Evolutionary conservation across 1,140 invertebrate species (phyloP), one percentile per base, ranked within the genome.

Genomic region (Drosophila trapezifrons): DNA sequence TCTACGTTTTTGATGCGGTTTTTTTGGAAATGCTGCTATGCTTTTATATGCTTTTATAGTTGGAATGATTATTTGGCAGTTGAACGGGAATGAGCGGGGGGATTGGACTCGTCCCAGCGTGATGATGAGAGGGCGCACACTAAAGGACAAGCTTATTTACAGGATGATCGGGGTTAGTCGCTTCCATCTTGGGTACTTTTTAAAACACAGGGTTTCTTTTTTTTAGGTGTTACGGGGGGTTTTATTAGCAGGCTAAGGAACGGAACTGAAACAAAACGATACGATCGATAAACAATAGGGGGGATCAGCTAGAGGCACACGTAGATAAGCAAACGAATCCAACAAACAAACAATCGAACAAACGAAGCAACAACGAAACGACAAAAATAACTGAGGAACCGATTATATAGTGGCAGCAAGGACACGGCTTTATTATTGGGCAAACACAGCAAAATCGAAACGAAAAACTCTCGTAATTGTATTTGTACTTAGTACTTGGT

Each of bases 141-240:
- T 89, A 82, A 82, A 76, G 63, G 76, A 89, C 80, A 89, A 89
- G 83, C 83, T 76, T 87, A 87, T 87, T 73, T 87, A 87, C 83
- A 87, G 75, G 67, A 87, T 87, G 78, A 86, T 67, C 75, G 49
- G 65, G 67, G 42, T 76, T 85, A 73, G 49, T 59, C 71, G 64
- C 43, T 58, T 58, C 46, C 51, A 20, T 35, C 49, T 52, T 7
- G 49, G 49, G 32, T 20, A 20, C 29, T 52, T 43, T 52, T 52
- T 32, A 18, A 13, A 51, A 32, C 47, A 51, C 47, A 12, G 47
- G 47, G 27, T 32, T 71, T 70, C 62, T 46, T 25, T 49, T 71
- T 58, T 55, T n/a, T n/a, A n/a, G n/a, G n/a, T n/a, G n/a, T n/a
- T 64, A 60, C 54, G 25, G 20, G 10, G 43, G 57, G 29, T 47